Evolutionary conservation across 2,797 vertebrate genomes (phyloP), one percentile per base, ranked within the genome.

Genomic region (Scarus forsteni): DNA sequence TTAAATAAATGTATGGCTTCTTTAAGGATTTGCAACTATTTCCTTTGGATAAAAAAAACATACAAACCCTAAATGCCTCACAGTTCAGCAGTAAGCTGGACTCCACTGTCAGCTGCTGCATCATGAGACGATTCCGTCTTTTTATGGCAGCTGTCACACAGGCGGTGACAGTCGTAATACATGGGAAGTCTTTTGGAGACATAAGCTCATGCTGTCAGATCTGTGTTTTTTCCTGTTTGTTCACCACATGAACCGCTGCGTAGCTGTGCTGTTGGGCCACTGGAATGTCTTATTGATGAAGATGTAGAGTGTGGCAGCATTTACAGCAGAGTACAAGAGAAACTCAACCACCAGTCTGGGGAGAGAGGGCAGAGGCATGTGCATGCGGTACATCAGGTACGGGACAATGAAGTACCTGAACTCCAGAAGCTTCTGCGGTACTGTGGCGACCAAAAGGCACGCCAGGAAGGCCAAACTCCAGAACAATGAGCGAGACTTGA

Each of bases 191-290:
- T 27, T 27, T 27, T 27, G 27, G 27, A 27, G 27, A 27, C 2
- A 27, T 2, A 27, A 27, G 27, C 27, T 27, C 38, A 39, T 7
- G 38, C 38, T 39, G 2, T 27, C 38, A 39, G 9, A 39, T 39
- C 5, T 66, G 44, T 46, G 63, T 39, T 35, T 54, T 11, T 59
- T 10, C 9, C 7, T 35, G 12, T 18, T 10, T 36, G 44, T 65
- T 93, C 84, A 99, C 98, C 98, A 99, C 98, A 99, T 99, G 91
- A 99, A 99, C 72, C 98, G 96, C 86, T 99, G 98, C 5, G 93
- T 72, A 67, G 95, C 95, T 0, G 93, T 70, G 80, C 80, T 96
- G 85, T 96, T 75, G 0, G 96, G 94, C 98, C 98, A 99, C 1
- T 85, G 92, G 82, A 99, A 99, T 1, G 96, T 95, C 92, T 94